Percentiles rank a stretch among this genome's conserved stretches.
Evolutionary conservation across 2,888 invertebrate genomes (phyloP).

Genomic region (Erannis defoliaria): DNA sequence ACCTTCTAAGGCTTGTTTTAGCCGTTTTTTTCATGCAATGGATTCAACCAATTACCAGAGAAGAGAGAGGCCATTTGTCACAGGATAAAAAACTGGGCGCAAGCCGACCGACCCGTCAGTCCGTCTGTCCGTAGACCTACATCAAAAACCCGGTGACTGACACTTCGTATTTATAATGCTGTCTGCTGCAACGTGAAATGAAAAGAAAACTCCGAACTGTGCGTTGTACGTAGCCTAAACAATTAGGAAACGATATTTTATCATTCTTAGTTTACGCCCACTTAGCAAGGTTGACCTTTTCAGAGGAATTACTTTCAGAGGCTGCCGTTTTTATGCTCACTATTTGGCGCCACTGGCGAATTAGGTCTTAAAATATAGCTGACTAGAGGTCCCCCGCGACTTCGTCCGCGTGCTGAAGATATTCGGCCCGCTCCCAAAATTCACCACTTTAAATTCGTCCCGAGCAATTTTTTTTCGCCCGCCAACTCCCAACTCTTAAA

Average conservation of each 20-base stretch:
- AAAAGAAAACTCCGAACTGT: constrained; percentile 38
- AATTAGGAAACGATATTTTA: constrained; percentile 47
- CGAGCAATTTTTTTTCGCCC: too few species aligned
- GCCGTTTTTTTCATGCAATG: constrained; percentile 59
- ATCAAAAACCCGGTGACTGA: constrained; percentile 75
- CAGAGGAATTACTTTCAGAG: background rate
- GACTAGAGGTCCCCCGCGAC: too few species aligned
- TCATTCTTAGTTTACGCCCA: constrained; percentile 28
- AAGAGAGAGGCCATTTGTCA: constrained; percentile 75
- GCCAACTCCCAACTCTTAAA: too few species aligned
- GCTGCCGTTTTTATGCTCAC: too few species aligned
- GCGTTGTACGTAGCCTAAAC: constrained; percentile 37
- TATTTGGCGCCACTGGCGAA: too few species aligned
- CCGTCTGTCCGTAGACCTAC: constrained; percentile 76
- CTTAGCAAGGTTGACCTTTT: constrained; percentile 15
- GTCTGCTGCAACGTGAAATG: constrained; percentile 55
- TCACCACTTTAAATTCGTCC: too few species aligned
- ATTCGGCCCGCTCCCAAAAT: too few species aligned
- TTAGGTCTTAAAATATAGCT: too few species aligned
- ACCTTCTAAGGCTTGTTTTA: constrained; percentile 42
- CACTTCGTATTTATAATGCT: constrained; percentile 72
- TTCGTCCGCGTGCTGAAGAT: too few species aligned
- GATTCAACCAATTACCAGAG: constrained; percentile 75
- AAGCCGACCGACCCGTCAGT: constrained; percentile 67
- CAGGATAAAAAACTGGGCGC: constrained; percentile 68